These are phyloP conservation scores for Myotis davidii DNA, from an alignment of 2,113 vertebrate genomes.

Conservation along the genomic window DNA sequence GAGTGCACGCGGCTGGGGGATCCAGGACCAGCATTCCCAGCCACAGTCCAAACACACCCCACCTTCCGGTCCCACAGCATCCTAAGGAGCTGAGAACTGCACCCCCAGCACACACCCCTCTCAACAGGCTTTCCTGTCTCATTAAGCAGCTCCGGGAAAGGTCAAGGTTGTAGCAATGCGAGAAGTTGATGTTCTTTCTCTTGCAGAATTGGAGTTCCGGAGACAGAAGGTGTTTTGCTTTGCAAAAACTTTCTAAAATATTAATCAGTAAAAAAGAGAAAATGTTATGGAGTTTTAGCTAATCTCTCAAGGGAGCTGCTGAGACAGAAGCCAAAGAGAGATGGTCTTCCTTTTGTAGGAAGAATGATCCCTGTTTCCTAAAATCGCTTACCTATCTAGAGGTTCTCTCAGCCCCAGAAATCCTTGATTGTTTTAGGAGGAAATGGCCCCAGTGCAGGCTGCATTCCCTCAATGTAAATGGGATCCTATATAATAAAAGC, in stretches of 20 bases:
- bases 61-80: neutral
- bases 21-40: accelerated
- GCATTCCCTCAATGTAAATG: neutral
- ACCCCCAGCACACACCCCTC: too few relatives aligned
- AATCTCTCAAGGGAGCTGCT: neutral
- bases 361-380: neutral
- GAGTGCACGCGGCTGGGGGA: accelerated
- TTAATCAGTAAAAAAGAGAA: conserved; percentile 53
- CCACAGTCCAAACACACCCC: accelerated
- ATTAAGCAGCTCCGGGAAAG: neutral
- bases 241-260: neutral
- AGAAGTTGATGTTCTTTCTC: neutral
- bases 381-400: neutral
- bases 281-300: conserved; percentile 4
- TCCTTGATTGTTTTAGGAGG: neutral
- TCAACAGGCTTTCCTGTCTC: neutral
- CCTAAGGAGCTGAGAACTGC: neutral
- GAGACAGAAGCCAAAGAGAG: neutral
- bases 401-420: neutral
- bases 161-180: neutral
- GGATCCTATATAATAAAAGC: neutral
- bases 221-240: neutral
- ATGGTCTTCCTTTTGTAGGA: neutral
- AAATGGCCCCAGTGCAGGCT: neutral
- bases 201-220: neutral